Evolutionary conservation across 2,113 vertebrate genomes (phyloP), one percentile per base, ranked within the genome.

Genomic region (Tachysurus fulvidraco): DNA sequence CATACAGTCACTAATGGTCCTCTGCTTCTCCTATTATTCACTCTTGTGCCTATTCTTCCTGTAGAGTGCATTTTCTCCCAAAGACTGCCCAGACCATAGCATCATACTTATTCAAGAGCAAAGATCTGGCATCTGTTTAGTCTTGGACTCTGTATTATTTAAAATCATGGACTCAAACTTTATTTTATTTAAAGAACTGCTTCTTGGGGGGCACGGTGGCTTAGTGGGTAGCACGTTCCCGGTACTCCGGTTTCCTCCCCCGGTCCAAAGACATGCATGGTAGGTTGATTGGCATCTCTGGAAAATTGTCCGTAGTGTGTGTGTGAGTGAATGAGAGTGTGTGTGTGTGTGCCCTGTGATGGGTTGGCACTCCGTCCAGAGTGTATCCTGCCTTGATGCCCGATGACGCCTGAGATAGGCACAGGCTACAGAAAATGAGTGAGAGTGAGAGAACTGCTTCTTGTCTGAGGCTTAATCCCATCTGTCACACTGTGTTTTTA

Each of bases 21-120:
- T 41, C 62, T 67, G 83, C 23, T 76, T 16, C 71, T n/a, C 19
- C 17, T 44, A 71, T 80, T 71, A 59, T 84, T 84, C 17, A 84
- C 46, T 23, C 14, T 57, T 57, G 12, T 77, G 8, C 16, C 60
- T 83, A 54, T 21, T 76, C 57, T 86, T 44, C 71, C 46, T 50
- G 50, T 59, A 67, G 87, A 76, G 73, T 76, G 25, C 13, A 25
- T 52, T 76, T 76, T 54, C 21, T 77, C 46, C 46, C 3, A 9
- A 25, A 50, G 44, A 25, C 11, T 74, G 23, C 23, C 8, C 17
- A 46, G 71, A 46, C 36, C 71, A 21, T 17, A 74, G 71, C 10
- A 13, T 46, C 71, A 50, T 46, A 46, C 21, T 74, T 74, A 21
- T 71, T 71, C 21, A 74, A 23, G 12, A 12, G 44, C 41, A 23